phyloP scores from a whole-genome alignment of 1,140 invertebrate species.

The Scaptomyza montana region DNA sequence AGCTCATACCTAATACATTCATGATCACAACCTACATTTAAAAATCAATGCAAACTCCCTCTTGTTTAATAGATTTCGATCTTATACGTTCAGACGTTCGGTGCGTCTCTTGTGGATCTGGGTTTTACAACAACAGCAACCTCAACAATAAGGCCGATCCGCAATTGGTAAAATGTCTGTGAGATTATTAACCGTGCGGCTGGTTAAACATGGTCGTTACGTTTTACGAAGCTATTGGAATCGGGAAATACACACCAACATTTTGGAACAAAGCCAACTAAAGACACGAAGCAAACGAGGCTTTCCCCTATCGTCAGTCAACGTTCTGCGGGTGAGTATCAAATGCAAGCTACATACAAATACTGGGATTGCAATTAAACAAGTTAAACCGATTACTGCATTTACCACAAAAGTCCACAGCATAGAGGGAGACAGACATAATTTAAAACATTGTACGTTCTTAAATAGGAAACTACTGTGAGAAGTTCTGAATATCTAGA shows the following conservation, averaged over 20 bases:
- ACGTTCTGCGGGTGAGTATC: slow-evolving; percentile 63
- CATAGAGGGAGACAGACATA: neutral
- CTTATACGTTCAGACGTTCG: neutral
- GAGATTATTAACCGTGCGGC: slow-evolving; percentile 84
- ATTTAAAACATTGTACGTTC: neutral
- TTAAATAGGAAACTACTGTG: too few relatives aligned
- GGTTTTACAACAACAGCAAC: neutral
- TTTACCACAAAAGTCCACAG: neutral
- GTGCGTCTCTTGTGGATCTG: slow-evolving; percentile 30
- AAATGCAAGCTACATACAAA: neutral
- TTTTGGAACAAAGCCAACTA: slow-evolving; percentile 85
- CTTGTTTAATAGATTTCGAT: neutral
- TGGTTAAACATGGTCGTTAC: slow-evolving; percentile 86
- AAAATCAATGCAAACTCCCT: neutral
- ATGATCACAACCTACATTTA: neutral
- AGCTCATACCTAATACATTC: slow-evolving; percentile 6
- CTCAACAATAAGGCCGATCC: slow-evolving; percentile 1
- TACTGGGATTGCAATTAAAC: neutral
- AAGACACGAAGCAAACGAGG: slow-evolving; percentile 69
- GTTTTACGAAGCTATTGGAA: slow-evolving; percentile 84
- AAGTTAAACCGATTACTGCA: neutral
- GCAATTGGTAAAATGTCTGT: slow-evolving; percentile 85
- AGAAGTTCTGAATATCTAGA: too few relatives aligned
- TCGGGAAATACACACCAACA: slow-evolving; percentile 85
- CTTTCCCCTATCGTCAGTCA: slow-evolving; percentile 65